Evolutionary conservation across 2,888 invertebrate species (phyloP).

Genomic region (Polymixis lichenea): DNA sequence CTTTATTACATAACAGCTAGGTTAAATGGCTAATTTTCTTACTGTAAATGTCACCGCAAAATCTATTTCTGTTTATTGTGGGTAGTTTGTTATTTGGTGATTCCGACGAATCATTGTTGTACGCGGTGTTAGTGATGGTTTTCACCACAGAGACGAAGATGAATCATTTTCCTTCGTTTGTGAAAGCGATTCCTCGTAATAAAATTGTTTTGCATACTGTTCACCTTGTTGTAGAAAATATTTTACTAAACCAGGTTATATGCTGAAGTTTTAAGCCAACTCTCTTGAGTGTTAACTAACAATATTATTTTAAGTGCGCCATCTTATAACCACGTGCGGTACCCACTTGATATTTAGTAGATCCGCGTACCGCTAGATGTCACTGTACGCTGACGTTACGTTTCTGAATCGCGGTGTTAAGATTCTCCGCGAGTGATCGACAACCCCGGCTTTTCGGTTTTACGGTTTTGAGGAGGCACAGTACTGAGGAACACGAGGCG

Average conservation of each 20-base stretch:
- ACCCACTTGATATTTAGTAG: background rate
- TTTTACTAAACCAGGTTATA: background rate
- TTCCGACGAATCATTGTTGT: constrained; percentile 25
- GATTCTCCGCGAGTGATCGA: background rate
- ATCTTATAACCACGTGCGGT: background rate
- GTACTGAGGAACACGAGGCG: too few relatives aligned
- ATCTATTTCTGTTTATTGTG: constrained; percentile 16
- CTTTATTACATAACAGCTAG: constrained; percentile 37
- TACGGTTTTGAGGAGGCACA: too few relatives aligned
- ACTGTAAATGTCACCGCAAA: constrained; percentile 47
- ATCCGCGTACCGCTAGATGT: background rate
- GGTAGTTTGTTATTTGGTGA: constrained; percentile 28
- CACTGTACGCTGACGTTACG: constrained; percentile 6
- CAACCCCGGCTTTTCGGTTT: rapidly evolving
- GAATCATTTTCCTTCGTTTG: constrained; percentile 1
- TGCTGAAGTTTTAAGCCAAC: background rate
- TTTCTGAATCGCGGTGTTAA: constrained; percentile 10
- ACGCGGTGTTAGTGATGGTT: background rate
- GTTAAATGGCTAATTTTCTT: constrained; percentile 35
- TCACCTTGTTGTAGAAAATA: background rate
- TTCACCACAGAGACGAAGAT: background rate
- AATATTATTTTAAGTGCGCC: background rate
- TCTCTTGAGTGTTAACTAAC: background rate
- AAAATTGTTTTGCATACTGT: background rate
- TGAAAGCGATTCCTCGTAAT: background rate